Conservation (phyloP, 2,113 vertebrate species). For the Corythoichthys intestinalis region DNA sequence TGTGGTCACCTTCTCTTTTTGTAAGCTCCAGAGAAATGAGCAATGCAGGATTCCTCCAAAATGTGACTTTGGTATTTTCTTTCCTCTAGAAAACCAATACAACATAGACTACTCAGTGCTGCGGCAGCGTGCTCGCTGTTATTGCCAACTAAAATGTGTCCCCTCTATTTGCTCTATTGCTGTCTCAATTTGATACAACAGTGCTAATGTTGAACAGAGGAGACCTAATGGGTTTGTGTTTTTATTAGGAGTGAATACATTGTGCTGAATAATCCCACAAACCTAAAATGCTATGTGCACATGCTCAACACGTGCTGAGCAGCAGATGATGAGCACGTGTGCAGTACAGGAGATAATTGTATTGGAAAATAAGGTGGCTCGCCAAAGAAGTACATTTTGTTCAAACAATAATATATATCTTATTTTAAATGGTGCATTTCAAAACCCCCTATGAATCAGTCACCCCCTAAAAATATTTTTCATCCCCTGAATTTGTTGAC, state of each 20-base stretch:
- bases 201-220: slow-evolving; percentile 43
- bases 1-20: slow-evolving; percentile 49
- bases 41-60: slow-evolving; percentile 30
- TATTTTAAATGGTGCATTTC: not conserved
- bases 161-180: slow-evolving; percentile 40
- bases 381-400: slow-evolving; percentile 16
- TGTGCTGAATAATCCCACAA: slow-evolving; percentile 39
- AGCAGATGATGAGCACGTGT: slow-evolving; percentile 7
- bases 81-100: slow-evolving; percentile 48
- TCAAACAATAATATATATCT: slow-evolving; percentile 7
- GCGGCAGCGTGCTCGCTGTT: slow-evolving; percentile 42
- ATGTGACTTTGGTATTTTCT: slow-evolving; percentile 43
- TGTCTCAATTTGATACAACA: slow-evolving; percentile 51
- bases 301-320: slow-evolving; percentile 28
- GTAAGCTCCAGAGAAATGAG: slow-evolving; percentile 46
- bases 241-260: slow-evolving; percentile 35
- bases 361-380: not conserved
- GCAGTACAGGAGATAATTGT: slow-evolving; percentile 2
- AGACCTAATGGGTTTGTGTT: slow-evolving; percentile 32
- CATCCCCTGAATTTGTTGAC: not conserved
- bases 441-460: not conserved
- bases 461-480: not conserved
- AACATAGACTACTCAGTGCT: slow-evolving; percentile 35
- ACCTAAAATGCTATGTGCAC: slow-evolving; percentile 25
- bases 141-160: slow-evolving; percentile 54